These are phyloP conservation scores for Gobius niger DNA, from an alignment of 2,113 vertebrate genomes.

Conservation along the genomic window DNA sequence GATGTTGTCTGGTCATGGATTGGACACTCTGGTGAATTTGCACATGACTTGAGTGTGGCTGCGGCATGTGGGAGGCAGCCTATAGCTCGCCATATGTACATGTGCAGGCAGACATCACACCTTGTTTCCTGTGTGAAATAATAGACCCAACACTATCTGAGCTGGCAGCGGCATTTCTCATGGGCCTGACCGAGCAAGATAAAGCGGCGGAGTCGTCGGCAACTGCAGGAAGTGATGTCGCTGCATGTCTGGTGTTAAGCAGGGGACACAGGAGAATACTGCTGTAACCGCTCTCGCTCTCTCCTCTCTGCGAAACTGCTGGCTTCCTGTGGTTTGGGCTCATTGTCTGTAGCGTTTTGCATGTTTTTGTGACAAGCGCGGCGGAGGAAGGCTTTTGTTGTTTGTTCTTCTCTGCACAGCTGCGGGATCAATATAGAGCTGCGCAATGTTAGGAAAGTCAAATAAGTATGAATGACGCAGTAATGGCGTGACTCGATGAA, in stretches of 20 bases:
- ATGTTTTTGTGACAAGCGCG: conserved; percentile 6
- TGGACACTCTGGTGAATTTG: background rate
- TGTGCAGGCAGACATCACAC: conserved; percentile 14
- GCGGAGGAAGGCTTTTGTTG: conserved; percentile 2
- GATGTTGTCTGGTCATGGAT: background rate
- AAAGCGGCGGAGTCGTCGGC: conserved; percentile 36
- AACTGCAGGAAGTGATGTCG: conserved; percentile 60
- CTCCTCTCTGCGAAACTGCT: conserved; percentile 22
- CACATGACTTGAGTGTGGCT: background rate
- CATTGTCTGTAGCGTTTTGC: conserved; percentile 27
- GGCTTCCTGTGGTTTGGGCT: conserved; percentile 67
- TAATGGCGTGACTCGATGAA: conserved; percentile 29
- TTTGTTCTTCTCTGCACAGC: background rate
- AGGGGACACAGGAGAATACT: conserved; percentile 9
- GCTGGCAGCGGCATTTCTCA: conserved; percentile 19
- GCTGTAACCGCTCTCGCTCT: conserved; percentile 17
- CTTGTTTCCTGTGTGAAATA: conserved; percentile 22
- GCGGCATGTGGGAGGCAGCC: conserved; percentile 10
- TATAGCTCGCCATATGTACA: conserved; percentile 20
- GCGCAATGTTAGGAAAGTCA: background rate
- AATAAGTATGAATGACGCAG: background rate
- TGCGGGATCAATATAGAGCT: background rate
- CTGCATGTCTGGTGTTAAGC: conserved; percentile 27
- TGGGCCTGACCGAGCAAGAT: conserved; percentile 22
- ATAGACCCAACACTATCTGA: conserved; percentile 3